Evolutionary conservation across 2,113 vertebrate genomes (phyloP).

Genomic region (Dendropsophus ebraccatus): DNA sequence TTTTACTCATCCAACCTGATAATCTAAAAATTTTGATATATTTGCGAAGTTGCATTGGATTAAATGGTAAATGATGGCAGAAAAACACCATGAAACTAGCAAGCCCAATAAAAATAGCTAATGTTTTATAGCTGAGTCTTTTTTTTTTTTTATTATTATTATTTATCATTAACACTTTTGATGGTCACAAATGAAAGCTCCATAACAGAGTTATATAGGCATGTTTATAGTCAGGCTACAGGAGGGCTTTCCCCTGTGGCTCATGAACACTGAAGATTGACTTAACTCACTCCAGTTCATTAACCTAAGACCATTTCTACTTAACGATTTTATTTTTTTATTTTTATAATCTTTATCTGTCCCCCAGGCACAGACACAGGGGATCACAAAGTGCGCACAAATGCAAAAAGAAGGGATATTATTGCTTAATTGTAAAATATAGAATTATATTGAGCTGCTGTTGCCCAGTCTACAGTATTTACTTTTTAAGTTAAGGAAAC

Average conservation of each 20-base stretch:
- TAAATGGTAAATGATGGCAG: not conserved
- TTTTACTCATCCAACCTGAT: too few relatives aligned
- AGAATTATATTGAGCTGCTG: not conserved
- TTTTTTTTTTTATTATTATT: conserved; percentile 3
- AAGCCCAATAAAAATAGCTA: not conserved
- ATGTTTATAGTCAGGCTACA: not conserved
- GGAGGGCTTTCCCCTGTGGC: conserved; percentile 29
- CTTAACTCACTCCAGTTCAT: conserved; percentile 20
- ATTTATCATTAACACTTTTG: not conserved
- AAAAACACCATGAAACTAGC: too few relatives aligned
- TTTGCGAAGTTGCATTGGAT: too few relatives aligned
- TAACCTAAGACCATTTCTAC: conserved; percentile 13
- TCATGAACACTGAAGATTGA: conserved; percentile 35
- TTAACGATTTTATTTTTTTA: conserved; percentile 1
- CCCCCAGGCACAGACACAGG: not conserved
- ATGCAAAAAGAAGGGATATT: not conserved
- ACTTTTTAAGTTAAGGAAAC: too few relatives aligned
- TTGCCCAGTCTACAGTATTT: not conserved
- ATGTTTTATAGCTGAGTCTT: not conserved
- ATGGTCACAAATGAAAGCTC: not conserved
- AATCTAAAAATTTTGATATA: too few relatives aligned
- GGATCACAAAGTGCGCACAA: not conserved
- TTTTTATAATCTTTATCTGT: not conserved
- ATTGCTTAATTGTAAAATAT: not conserved
- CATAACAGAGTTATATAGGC: not conserved